Base-by-base conservation (phyloP, 2,888 invertebrate species). In the Nephrotoma guestfalica region DNA sequence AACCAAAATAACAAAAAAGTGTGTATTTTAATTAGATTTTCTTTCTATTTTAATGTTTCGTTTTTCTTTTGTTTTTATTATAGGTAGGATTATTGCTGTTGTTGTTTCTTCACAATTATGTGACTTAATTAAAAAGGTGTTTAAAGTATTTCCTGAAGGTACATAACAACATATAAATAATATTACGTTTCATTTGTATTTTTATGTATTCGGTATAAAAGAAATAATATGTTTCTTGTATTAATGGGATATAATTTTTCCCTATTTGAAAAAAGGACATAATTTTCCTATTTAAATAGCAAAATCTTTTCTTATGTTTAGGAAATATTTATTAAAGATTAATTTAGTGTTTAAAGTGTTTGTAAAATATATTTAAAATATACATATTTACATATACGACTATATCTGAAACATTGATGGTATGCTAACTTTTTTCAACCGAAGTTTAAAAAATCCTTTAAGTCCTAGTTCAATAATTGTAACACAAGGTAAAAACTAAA, bases 61-160 rank as follows among this genome's bases (percentile, higher is more conserved):
- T 18, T 71, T 71, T 71, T 4, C 30, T 71, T 71, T 71, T 71
- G 30, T 71, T 71, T 30, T 71, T 30, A 30, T 18, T 71, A 57
- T 6, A 30, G 30, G 51, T 71, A 71, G 18, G 11, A 30, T 71
- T 30, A 30, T 9, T 71, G 18, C 30, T 30, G 71, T 9, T 71
- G 18, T 71, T 51, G 6, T 51, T 15, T 30, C 30, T 71, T 71
- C 4, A 71, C 15, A 41, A 84, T 84, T 84, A 84, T 84, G 84
- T 84, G 84, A 84, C 84, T 84, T 84, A 84, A 84, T 84, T 84
- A 84, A 84, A 41, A 84, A 41, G 84, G 84, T 84, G 42, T 84
- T 84, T 84, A 71, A 71, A 71, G 71, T 71, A 71, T 71, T 71
- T 71, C 71, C 71, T 71, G 71, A 71, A 71, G 71, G 71, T 9